Percentiles rank a stretch among this genome's conserved stretches.
Conservation (phyloP, 2,113 vertebrate species). For the Festucalex cinctus region DNA sequence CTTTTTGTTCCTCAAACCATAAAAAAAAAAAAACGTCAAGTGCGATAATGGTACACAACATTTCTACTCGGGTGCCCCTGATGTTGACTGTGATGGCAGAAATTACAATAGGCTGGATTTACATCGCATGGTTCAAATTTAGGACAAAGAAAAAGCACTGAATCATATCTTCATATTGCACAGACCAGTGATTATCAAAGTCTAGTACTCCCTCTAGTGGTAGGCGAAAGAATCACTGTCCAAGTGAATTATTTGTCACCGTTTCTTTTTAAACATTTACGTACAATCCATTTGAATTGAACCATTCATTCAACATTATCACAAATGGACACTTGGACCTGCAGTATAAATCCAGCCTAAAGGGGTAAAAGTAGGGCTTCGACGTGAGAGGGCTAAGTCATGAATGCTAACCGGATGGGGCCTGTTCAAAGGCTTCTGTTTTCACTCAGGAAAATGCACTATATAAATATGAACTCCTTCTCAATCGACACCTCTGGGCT, state of each 20-base stretch:
- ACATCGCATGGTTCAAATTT: background rate
- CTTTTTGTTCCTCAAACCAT: slow-evolving; percentile 26
- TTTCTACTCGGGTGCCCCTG: background rate
- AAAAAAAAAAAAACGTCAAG: background rate
- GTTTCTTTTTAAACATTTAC: background rate
- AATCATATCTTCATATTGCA: background rate
- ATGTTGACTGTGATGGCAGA: background rate
- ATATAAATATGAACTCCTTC: too few relatives aligned
- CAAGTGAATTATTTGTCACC: background rate
- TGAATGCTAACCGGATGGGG: slow-evolving; percentile 1
- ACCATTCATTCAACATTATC: background rate
- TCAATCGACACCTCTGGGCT: too few relatives aligned
- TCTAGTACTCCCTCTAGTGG: background rate
- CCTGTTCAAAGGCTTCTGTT: too few relatives aligned
- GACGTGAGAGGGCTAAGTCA: background rate
- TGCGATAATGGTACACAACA: background rate
- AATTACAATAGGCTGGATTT: background rate
- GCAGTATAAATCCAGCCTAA: slow-evolving; percentile 8
- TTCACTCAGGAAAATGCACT: too few relatives aligned
- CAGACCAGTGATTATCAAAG: background rate
- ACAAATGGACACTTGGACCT: background rate
- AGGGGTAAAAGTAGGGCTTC: slow-evolving; percentile 10
- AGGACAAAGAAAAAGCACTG: background rate
- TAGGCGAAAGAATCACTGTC: background rate
- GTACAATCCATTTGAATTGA: background rate